Conservation (phyloP, 2,113 vertebrate species). For the Tragelaphus strepsiceros region DNA sequence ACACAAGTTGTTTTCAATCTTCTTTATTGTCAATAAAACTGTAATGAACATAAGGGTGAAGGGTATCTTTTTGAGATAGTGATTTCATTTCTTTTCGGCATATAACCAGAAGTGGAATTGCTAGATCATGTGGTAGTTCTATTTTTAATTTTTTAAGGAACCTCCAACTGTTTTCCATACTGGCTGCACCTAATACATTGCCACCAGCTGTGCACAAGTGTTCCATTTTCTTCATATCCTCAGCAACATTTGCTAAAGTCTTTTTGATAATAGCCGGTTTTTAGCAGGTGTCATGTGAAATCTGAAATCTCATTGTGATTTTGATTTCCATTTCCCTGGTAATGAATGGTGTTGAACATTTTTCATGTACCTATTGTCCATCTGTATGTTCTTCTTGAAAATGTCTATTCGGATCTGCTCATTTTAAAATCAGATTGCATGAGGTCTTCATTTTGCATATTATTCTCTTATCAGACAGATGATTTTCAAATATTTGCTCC, state of each 20-base stretch:
- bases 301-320: not conserved
- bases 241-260: not conserved
- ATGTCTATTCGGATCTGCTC: not conserved
- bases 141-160: not conserved
- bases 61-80: not conserved
- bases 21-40: not conserved
- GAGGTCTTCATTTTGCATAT: not conserved
- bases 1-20: not conserved
- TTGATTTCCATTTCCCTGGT: not conserved
- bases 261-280: not conserved
- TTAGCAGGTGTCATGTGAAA: not conserved
- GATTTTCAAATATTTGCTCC: not conserved
- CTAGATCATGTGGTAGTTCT: not conserved
- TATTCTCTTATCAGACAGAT: not conserved
- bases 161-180: not conserved
- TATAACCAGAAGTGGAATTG: not conserved
- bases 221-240: not conserved
- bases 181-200: not conserved
- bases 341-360: not conserved
- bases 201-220: not conserved
- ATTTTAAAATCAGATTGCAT: not conserved
- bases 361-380: not conserved
- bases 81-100: not conserved
- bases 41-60: not conserved
- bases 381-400: not conserved